Percentiles rank a stretch among this genome's conserved stretches.
These are phyloP conservation scores for Eulemur coronatus DNA, from an alignment of 2,797 vertebrate species.

Conservation along the genomic window DNA sequence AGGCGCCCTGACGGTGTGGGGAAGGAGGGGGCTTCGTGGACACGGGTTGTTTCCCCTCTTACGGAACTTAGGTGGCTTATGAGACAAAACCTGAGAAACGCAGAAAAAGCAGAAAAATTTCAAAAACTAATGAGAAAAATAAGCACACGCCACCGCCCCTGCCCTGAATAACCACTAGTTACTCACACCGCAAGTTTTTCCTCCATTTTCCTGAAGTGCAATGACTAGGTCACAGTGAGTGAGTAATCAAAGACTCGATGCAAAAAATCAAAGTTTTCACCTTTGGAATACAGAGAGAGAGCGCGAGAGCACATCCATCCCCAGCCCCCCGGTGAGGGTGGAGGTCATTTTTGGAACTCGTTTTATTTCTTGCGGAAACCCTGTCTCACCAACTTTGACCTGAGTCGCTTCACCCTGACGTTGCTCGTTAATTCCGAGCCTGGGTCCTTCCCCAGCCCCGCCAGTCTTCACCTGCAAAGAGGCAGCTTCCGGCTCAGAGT, in stretches of 20 bases:
- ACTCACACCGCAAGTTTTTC: not conserved
- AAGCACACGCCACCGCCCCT: rapidly evolving
- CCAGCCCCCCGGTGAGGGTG: not conserved
- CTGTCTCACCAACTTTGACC: not conserved
- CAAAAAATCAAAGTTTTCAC: too few species aligned
- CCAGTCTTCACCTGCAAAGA: not conserved
- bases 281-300: not conserved
- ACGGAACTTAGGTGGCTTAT: not conserved
- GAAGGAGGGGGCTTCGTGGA: too few species aligned
- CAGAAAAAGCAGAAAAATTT: not conserved
- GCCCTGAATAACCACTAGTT: too few species aligned
- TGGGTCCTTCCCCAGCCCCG: rapidly evolving
- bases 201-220: not conserved
- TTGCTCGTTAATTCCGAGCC: not conserved
- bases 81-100: not conserved
- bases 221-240: not conserved
- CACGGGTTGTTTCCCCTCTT: not conserved
- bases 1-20: not conserved
- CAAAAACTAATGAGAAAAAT: not conserved
- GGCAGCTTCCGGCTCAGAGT: not conserved
- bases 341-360: not conserved
- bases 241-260: not conserved
- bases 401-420: not conserved
- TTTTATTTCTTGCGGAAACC: not conserved
- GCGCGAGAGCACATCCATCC: too few species aligned